A percentile compares a stretch with the other conserved stretches of the same genome.
phyloP scores from a whole-genome alignment of 2,113 vertebrate species.

The Rynchops niger region DNA sequence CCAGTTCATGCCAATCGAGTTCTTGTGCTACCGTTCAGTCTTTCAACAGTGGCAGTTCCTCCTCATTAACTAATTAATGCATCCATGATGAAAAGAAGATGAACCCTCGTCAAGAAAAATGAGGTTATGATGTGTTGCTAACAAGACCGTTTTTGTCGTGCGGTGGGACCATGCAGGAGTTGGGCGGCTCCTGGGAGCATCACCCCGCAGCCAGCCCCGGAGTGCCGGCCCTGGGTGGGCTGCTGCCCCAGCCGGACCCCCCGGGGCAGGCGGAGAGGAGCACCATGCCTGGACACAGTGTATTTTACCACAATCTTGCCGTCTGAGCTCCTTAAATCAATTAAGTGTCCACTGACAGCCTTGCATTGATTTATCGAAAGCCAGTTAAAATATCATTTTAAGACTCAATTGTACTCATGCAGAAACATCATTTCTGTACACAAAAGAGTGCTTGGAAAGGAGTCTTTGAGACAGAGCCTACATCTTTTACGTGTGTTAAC shows the following conservation, averaged over 20 bases:
- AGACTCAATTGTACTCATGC: neutral
- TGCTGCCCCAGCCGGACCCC: fast-evolving
- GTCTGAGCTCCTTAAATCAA: neutral
- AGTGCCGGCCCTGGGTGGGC: neutral
- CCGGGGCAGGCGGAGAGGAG: fast-evolving
- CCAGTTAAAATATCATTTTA: neutral
- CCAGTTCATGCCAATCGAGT: neutral
- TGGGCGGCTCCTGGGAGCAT: neutral
- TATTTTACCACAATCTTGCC: fast-evolving
- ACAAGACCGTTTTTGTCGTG: neutral
- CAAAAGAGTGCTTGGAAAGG: neutral
- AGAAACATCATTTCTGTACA: neutral
- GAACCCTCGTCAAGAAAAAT: slow-evolving; percentile 9
- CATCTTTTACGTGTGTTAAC: neutral
- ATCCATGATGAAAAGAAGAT: slow-evolving; percentile 32
- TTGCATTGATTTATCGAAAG: neutral
- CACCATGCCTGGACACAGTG: fast-evolving
- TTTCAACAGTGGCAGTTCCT: neutral
- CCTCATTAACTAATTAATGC: neutral
- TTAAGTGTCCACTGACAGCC: neutral
- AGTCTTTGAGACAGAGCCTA: neutral
- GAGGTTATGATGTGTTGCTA: neutral
- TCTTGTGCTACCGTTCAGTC: neutral
- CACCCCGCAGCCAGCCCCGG: fast-evolving
- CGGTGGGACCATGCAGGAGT: neutral